Percentiles rank a stretch among this genome's conserved stretches.
Conservation (phyloP, 2,113 vertebrate species). For the Sinocyclocheilus maitianheensis region DNA sequence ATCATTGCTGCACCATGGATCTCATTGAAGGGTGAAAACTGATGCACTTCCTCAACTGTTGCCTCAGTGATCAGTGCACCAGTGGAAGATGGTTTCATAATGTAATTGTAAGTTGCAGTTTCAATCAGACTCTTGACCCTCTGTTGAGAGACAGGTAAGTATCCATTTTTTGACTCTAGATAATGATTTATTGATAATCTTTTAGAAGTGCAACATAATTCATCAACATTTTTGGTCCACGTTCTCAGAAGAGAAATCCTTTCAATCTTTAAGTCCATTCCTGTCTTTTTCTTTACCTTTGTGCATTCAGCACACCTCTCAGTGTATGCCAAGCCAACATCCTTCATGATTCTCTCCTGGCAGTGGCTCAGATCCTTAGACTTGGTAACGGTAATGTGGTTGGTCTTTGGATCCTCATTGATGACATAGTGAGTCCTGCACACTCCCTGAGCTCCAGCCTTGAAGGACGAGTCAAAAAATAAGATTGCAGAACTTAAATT, state of each 20-base stretch:
- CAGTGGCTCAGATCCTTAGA: constrained; percentile 80
- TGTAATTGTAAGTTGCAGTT: constrained; percentile 71
- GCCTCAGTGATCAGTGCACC: constrained; percentile 74
- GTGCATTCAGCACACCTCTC: constrained; percentile 67
- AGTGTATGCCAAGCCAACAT: constrained; percentile 75
- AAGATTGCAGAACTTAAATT: not conserved
- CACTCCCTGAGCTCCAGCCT: constrained; percentile 83
- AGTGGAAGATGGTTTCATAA: constrained; percentile 70
- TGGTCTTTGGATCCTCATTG: constrained; percentile 74
- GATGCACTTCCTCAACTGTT: constrained; percentile 74
- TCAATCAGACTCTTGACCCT: constrained; percentile 75
- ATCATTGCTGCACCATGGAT: constrained; percentile 74
- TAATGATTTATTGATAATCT: no score
- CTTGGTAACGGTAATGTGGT: constrained; percentile 71
- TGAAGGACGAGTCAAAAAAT: not conserved
- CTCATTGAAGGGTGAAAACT: constrained; percentile 78
- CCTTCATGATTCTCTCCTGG: constrained; percentile 75
- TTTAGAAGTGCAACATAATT: no score
- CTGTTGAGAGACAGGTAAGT: constrained; percentile 59
- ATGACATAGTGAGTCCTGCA: constrained; percentile 82
- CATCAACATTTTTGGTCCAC: no score
- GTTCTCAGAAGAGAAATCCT: no score
- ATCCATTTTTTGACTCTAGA: no score
- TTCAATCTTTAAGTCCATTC: not conserved
- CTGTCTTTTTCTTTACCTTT: constrained; percentile 66